phyloP scores from a whole-genome alignment of 2,888 invertebrate genomes.

The Coecobrya sp. region DNA sequence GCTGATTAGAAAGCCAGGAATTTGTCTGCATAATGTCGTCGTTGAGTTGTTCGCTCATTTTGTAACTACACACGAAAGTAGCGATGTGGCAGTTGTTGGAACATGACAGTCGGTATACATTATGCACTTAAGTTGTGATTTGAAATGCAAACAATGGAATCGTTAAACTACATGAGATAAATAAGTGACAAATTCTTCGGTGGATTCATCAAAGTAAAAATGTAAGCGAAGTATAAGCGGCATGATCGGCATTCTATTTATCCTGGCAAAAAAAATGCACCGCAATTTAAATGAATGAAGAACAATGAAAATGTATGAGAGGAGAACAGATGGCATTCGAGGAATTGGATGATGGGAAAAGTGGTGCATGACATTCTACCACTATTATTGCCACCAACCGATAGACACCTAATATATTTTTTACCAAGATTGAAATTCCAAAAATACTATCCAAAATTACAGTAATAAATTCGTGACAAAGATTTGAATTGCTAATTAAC shows the following conservation, averaged over 20 bases:
- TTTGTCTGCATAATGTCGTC: slow-evolving; percentile 38
- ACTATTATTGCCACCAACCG: neutral
- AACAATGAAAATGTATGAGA: slow-evolving; percentile 17
- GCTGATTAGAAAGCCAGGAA: slow-evolving; percentile 50
- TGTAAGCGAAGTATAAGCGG: neutral
- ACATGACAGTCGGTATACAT: neutral
- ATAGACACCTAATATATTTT: neutral
- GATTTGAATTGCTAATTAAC: slow-evolving; percentile 57
- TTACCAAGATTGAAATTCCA: neutral
- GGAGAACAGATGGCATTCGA: slow-evolving; percentile 46
- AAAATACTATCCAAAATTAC: neutral
- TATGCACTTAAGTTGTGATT: slow-evolving; percentile 41
- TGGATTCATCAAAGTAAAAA: slow-evolving; percentile 53
- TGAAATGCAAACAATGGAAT: slow-evolving; percentile 53
- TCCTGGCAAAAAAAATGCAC: neutral
- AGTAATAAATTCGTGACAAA: slow-evolving; percentile 3
- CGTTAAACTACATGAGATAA: slow-evolving; percentile 40
- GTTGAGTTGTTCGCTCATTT: neutral
- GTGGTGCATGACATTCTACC: neutral
- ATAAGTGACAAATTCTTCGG: slow-evolving; percentile 65
- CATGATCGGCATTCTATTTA: neutral
- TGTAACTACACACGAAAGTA: neutral
- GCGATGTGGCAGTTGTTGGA: neutral
- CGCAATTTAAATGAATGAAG: slow-evolving; percentile 15
- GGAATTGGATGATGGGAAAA: neutral